A percentile compares a stretch with the other conserved stretches of the same genome.
Conservation (phyloP, 2,113 vertebrate genomes). For the Misgurnus anguillicaudatus region DNA sequence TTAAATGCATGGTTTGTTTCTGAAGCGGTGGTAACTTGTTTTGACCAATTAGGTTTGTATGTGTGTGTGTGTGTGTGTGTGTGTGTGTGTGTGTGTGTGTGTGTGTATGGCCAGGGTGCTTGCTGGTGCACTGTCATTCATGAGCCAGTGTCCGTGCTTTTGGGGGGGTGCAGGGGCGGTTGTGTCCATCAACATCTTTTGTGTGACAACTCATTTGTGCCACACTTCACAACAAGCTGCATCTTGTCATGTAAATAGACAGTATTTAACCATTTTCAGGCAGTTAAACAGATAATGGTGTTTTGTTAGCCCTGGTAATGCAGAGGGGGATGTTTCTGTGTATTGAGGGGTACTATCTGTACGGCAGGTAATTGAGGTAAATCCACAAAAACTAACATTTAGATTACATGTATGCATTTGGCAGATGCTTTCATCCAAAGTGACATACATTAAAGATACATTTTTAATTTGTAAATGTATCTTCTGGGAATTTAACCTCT, state of each 20-base stretch:
- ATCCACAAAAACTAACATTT: background rate
- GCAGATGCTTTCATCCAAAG: too few relatives aligned
- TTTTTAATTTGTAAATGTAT: too few relatives aligned
- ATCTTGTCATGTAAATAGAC: constrained; percentile 57
- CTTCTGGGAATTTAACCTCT: too few relatives aligned
- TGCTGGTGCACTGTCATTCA: constrained; percentile 25
- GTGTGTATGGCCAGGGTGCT: constrained; percentile 1
- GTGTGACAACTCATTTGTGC: constrained; percentile 40
- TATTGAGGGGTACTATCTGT: constrained; percentile 27
- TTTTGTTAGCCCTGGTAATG: constrained; percentile 37
- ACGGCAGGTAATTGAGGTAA: background rate
- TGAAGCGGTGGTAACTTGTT: too few relatives aligned
- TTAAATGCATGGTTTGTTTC: too few relatives aligned
- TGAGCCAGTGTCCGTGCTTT: constrained; percentile 12
- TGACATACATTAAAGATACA: too few relatives aligned
- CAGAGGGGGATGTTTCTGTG: constrained; percentile 10
- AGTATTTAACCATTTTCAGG: constrained; percentile 52
- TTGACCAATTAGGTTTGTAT: constrained; percentile 10
- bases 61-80: background rate
- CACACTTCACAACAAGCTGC: constrained; percentile 50
- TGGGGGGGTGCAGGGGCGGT: constrained; percentile 29
- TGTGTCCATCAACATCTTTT: constrained; percentile 43
- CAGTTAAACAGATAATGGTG: constrained; percentile 50
- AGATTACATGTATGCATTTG: background rate
- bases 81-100: too few relatives aligned